A percentile compares a stretch with the other conserved stretches of the same genome.
phyloP scores from a whole-genome alignment of 2,888 invertebrate genomes.

The Sialis lutaria region DNA sequence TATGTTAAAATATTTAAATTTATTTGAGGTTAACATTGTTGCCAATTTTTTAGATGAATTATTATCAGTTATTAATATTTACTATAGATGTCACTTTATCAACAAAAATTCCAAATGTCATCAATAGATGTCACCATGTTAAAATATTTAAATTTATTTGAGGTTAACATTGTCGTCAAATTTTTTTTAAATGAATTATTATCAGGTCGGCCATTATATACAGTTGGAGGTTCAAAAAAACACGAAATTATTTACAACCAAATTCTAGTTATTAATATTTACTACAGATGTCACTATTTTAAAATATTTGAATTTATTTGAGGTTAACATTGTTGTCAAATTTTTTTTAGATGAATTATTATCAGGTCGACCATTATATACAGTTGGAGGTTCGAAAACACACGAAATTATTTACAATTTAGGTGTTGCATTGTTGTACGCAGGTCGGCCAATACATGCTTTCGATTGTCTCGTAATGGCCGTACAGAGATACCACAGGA shows the following conservation, averaged over 20 bases:
- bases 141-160: neutral
- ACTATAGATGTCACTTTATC: too few species aligned
- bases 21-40: neutral
- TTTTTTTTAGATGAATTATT: conserved; percentile 3
- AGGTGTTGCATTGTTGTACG: conserved; percentile 66
- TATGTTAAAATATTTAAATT: neutral
- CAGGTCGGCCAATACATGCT: conserved; percentile 64
- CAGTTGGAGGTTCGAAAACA: conserved; percentile 38
- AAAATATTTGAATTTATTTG: neutral
- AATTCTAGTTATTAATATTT: too few species aligned
- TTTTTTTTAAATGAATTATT: conserved; percentile 3
- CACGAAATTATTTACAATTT: conserved; percentile 62
- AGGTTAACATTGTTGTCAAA: neutral
- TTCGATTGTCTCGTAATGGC: conserved; percentile 84
- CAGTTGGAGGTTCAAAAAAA: conserved; percentile 38
- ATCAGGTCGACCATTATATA: conserved; percentile 36
- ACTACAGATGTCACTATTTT: neutral
- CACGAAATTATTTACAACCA: conserved; percentile 59
- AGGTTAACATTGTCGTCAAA: neutral
- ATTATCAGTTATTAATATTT: neutral
- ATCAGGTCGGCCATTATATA: conserved; percentile 36
- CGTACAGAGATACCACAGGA: conserved; percentile 68
- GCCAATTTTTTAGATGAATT: conserved; percentile 1
- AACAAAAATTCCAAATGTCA: too few species aligned
- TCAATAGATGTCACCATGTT: neutral